phyloP scores from a whole-genome alignment of 1,140 invertebrate species.

The Sitobion miscanthi region DNA sequence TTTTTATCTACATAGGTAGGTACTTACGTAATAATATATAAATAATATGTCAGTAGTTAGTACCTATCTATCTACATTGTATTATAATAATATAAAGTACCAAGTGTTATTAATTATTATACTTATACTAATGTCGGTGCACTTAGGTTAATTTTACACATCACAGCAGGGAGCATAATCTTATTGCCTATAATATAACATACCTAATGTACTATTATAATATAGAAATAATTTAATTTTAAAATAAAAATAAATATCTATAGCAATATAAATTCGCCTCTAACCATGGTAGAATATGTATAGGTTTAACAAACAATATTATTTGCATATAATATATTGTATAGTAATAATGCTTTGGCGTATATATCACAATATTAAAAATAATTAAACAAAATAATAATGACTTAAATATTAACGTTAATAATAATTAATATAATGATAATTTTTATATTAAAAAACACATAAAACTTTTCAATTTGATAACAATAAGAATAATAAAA shows the following conservation, averaged over 20 bases:
- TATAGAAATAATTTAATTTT: background rate
- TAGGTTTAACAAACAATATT: conserved; percentile 29
- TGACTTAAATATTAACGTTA: conserved; percentile 39
- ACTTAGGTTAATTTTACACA: background rate
- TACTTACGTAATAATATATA: background rate
- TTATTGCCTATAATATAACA: background rate
- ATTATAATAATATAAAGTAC: background rate
- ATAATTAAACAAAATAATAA: conserved; percentile 51
- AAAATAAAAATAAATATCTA: conserved; percentile 30
- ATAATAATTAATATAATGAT: conserved; percentile 28
- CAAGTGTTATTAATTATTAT: background rate
- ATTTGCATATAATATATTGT: conserved; percentile 12
- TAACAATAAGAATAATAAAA: conserved; percentile 55
- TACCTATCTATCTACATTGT: background rate
- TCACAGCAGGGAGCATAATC: background rate
- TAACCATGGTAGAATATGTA: conserved; percentile 31
- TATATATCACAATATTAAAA: conserved; percentile 54
- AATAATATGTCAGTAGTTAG: background rate
- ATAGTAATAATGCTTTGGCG: conserved; percentile 35
- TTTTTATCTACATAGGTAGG: background rate
- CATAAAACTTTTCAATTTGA: conserved; percentile 41
- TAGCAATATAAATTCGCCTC: conserved; percentile 20
- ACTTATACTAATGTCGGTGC: background rate
- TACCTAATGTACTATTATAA: background rate
- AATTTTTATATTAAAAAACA: conserved; percentile 23